These are phyloP conservation scores for Drosophila leonis DNA, from an alignment of 2,888 invertebrate genomes.

Conservation along the genomic window DNA sequence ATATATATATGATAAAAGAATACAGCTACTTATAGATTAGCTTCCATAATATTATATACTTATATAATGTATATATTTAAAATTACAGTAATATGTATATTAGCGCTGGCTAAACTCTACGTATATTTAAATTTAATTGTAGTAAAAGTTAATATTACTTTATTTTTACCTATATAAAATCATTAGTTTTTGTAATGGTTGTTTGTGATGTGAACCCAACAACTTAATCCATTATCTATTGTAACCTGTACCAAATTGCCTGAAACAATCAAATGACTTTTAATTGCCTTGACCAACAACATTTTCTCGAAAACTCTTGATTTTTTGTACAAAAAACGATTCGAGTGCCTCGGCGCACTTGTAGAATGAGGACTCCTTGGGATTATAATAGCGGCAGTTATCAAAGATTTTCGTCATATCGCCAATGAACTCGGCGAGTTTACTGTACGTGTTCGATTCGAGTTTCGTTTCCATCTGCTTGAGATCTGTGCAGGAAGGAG, in stretches of 20 bases:
- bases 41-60: constrained; percentile 31
- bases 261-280: constrained; percentile 37
- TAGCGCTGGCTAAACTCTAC: constrained; percentile 33
- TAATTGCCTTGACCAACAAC: constrained; percentile 86
- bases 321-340: constrained; percentile 97
- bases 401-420: constrained; percentile 99
- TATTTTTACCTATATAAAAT: constrained; percentile 42
- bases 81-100: constrained; percentile 21
- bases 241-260: constrained; percentile 1
- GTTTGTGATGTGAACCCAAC: too few species aligned
- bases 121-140: constrained; percentile 26
- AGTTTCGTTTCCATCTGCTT: constrained; percentile 96
- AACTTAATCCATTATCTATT: constrained; percentile 24
- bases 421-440: constrained; percentile 97
- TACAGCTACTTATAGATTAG: constrained; percentile 50
- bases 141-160: constrained; percentile 42
- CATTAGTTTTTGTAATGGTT: too few species aligned
- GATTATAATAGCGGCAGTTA: constrained; percentile 99
- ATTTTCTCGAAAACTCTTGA: constrained; percentile 94
- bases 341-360: constrained; percentile 98
- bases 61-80: constrained; percentile 23
- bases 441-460: constrained; percentile 92
- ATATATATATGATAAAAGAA: constrained; percentile 23
- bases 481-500: constrained; percentile 90
- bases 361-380: constrained; percentile 97